A percentile compares a stretch with the other conserved stretches of the same genome.
Conservation (phyloP, 2,113 vertebrate genomes). For the Hypanus sabinus region DNA sequence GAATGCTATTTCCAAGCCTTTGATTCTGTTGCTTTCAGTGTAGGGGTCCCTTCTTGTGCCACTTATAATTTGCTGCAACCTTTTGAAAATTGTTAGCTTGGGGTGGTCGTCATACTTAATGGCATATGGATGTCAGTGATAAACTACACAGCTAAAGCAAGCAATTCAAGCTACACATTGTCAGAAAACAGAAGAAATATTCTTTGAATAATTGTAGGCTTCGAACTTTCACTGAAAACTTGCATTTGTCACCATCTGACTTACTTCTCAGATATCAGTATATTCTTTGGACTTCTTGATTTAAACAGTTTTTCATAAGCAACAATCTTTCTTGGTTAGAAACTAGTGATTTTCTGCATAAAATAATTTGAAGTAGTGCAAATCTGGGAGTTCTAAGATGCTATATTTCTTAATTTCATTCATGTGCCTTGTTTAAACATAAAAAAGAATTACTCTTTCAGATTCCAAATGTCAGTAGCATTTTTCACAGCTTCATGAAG, state of each 20-base stretch:
- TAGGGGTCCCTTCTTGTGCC: background rate
- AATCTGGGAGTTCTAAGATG: background rate
- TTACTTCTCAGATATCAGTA: background rate
- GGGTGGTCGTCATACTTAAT: background rate
- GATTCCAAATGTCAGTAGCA: background rate
- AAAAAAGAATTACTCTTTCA: background rate
- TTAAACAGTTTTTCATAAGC: background rate
- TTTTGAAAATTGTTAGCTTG: constrained; percentile 27
- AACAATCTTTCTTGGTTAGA: background rate
- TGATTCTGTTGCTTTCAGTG: background rate
- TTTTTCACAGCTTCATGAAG: background rate
- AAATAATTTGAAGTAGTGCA: background rate
- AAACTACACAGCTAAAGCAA: background rate
- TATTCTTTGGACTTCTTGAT: background rate
- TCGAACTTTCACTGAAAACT: background rate
- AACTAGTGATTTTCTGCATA: background rate
- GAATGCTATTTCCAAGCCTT: background rate
- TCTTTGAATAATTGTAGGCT: background rate
- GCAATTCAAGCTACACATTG: background rate
- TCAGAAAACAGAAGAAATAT: background rate
- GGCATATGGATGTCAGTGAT: background rate
- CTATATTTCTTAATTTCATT: background rate
- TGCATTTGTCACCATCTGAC: background rate
- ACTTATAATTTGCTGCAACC: background rate
- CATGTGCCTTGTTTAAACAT: background rate